Base-by-base conservation (phyloP, 92 coral and sea anemone genomes). In the Parazoanthus swiftii region DNA sequence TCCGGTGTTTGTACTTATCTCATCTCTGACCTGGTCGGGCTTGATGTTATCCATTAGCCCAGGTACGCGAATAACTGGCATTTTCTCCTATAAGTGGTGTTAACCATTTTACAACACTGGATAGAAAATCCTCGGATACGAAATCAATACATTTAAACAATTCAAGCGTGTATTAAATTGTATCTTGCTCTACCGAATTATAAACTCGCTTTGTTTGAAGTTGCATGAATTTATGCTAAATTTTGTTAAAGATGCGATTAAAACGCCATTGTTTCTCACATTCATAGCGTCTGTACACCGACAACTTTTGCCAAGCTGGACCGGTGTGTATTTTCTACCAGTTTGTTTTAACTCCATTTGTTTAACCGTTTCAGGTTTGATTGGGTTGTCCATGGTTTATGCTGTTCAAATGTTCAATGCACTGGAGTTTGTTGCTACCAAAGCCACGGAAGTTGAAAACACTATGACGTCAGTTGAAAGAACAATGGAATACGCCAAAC, bases 401-500 rank as follows among this genome's bases (percentile, higher is more conserved):
- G 85, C 50, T 16, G 15, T 81, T 18, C 85, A 81, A 58, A 15
- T 58, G 73, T 81, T 58, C 48, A 81, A 81, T 9, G 11, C 9
- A 0, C 42, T 58, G 43, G 85, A 81, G 20, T 81, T 81, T 58
- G 48, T 81, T 56, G 68, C 85, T 38, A 81, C 85, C 7, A 81
- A 65, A 38, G 70, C 85, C 46, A 81, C 85, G 29, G 85, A 81
- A 58, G 72, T 81, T 13, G 85, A 81, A 58, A 81, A 59, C 51
- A 81, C 70, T 58, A 81, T 81, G 85, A 81, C 85, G 85, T 81
- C 85, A 81, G 85, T 81, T 6, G 85, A 81, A 63, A 81, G 85
- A 81, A 58, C 74, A 58, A 81, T 81, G 1, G 85, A 81, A 59
- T 81, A 81, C 37, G 54, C 85, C 13, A 56, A 59, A 50, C 20